These are phyloP conservation scores for Phyllopteryx taeniolatus DNA, from an alignment of 2,113 vertebrate species.

Conservation along the genomic window DNA sequence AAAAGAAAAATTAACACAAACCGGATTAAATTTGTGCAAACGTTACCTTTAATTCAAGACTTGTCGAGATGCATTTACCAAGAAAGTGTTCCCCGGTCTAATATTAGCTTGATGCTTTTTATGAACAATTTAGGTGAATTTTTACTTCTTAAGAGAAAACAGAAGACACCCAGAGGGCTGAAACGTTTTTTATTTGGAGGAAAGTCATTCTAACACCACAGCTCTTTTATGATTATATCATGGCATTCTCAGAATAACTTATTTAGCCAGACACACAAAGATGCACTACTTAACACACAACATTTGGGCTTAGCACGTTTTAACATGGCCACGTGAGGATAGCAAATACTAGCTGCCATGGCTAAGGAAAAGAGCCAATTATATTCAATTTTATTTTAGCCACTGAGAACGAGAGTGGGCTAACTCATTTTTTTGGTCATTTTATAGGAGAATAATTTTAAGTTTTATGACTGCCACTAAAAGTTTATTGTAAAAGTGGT, in stretches of 20 bases:
- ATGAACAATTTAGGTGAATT: background rate
- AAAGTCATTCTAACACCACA: background rate
- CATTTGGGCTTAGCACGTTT: conserved; percentile 15
- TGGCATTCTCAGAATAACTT: conserved; percentile 9
- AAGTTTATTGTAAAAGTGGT: background rate
- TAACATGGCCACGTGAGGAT: conserved; percentile 12
- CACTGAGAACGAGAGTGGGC: background rate
- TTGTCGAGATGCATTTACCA: background rate
- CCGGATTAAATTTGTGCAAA: background rate
- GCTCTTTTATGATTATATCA: background rate
- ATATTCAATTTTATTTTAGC: background rate
- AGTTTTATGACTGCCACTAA: background rate
- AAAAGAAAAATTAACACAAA: conserved; percentile 26
- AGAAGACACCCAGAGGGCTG: background rate
- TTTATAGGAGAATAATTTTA: background rate
- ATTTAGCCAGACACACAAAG: conserved; percentile 19
- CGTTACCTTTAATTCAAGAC: background rate
- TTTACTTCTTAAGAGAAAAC: conserved; percentile 1
- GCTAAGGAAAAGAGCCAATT: background rate
- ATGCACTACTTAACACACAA: conserved; percentile 18
- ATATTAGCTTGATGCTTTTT: background rate
- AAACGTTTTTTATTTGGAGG: conserved; percentile 1
- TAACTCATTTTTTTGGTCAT: background rate
- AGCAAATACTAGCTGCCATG: conserved; percentile 1
- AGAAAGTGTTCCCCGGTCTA: background rate